These are phyloP conservation scores for Phataginus tetradactyla DNA, from an alignment of 2,797 vertebrate species.

Conservation along the genomic window DNA sequence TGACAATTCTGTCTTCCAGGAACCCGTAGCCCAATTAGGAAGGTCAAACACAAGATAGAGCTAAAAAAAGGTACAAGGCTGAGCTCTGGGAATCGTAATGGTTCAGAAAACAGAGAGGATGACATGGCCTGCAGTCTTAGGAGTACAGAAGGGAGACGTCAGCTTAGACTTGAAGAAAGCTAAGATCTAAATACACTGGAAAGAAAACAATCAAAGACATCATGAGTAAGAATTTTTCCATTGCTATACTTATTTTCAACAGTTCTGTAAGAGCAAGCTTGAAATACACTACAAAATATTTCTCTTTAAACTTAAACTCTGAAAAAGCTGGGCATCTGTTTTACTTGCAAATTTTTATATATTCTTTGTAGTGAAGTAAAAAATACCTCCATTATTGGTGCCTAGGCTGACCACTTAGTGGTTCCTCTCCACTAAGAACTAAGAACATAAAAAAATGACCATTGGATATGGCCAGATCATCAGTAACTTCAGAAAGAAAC, in stretches of 20 bases:
- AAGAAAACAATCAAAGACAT: slow-evolving; percentile 39
- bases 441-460: slow-evolving; percentile 54
- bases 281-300: slow-evolving; percentile 40
- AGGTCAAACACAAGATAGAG: slow-evolving; percentile 14
- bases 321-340: not conserved
- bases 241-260: slow-evolving; percentile 18
- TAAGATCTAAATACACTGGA: not conserved
- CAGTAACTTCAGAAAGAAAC: slow-evolving; percentile 65
- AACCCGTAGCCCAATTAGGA: not conserved
- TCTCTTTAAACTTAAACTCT: slow-evolving; percentile 42
- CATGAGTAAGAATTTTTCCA: slow-evolving; percentile 5
- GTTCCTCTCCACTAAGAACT: not conserved
- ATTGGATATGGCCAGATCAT: slow-evolving; percentile 42
- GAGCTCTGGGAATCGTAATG: not conserved
- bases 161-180: slow-evolving; percentile 18
- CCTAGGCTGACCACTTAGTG: not conserved
- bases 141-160: not conserved
- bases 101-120: not conserved
- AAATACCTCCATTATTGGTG: not conserved
- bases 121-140: not conserved
- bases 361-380: not conserved
- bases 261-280: not conserved
- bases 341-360: slow-evolving; percentile 18
- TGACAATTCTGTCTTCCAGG: slow-evolving; percentile 5
- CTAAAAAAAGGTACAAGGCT: not conserved